Conservation (phyloP, 2,888 invertebrate species). For the Fragum sueziense region DNA sequence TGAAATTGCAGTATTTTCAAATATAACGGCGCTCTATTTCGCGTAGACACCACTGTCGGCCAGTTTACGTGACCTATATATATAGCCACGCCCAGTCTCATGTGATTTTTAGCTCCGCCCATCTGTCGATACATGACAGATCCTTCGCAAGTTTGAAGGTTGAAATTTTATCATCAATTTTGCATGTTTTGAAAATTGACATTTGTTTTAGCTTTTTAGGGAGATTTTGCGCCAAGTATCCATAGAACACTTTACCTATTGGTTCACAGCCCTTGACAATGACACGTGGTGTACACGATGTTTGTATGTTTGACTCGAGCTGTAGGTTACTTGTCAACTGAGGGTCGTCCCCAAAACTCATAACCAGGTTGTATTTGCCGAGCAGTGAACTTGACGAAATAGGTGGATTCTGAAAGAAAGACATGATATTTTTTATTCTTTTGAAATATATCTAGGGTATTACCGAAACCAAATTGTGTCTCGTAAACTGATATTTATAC, state of each 20-base stretch:
- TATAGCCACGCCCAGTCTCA: not conserved
- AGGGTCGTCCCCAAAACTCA: not conserved
- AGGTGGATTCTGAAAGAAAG: no score
- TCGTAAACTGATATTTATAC: no score
- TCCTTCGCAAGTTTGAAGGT: not conserved
- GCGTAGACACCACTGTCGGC: no score
- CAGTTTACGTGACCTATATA: no score
- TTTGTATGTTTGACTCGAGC: not conserved
- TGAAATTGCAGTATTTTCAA: no score
- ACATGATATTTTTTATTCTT: no score
- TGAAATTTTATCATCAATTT: not conserved
- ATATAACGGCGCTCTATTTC: no score
- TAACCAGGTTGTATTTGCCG: not conserved
- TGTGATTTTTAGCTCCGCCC: not conserved
- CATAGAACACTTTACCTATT: not conserved
- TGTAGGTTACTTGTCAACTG: not conserved
- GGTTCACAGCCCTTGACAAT: not conserved
- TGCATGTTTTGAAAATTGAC: not conserved
- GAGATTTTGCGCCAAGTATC: not conserved
- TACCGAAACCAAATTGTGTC: no score
- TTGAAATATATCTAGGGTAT: no score
- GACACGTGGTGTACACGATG: not conserved
- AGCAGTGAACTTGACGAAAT: no score
- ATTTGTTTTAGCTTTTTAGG: no score
- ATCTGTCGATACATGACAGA: no score